Percentiles rank a stretch among this genome's conserved stretches.
Evolutionary conservation across 2,888 invertebrate species (phyloP).

Genomic region (Pogonocherus hispidulus): DNA sequence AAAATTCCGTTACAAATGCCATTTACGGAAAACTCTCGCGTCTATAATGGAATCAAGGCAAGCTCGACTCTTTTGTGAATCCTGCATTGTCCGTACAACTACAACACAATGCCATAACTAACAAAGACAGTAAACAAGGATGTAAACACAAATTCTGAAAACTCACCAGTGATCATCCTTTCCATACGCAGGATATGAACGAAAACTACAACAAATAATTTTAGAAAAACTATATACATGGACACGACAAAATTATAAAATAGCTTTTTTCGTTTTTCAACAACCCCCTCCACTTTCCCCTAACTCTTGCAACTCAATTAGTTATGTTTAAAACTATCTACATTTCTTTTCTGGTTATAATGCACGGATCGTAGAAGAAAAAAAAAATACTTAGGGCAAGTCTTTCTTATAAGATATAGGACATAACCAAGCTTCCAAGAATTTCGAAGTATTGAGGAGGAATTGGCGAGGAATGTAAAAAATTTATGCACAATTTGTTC

Average conservation of each 20-base stretch:
- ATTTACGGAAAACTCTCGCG: neutral
- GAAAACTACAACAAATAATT: conserved; percentile 46
- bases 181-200: conserved; percentile 71
- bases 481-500: too few species aligned
- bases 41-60: neutral
- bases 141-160: conserved; percentile 44
- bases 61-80: conserved; percentile 12
- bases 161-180: conserved; percentile 74
- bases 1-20: neutral
- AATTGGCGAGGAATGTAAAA: too few species aligned
- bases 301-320: too few species aligned
- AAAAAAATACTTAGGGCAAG: too few species aligned
- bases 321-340: too few species aligned
- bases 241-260: conserved; percentile 16
- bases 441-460: too few species aligned
- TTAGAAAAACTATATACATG: conserved; percentile 37
- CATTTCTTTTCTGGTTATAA: too few species aligned
- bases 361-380: too few species aligned
- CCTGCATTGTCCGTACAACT: conserved; percentile 8
- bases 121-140: conserved; percentile 32
- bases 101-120: conserved; percentile 27
- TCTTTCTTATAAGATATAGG: too few species aligned
- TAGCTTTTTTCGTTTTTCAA: too few species aligned
- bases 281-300: too few species aligned
- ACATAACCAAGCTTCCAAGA: too few species aligned